These are phyloP conservation scores for Myiozetetes cayanensis DNA, from an alignment of 2,113 vertebrate genomes.

Conservation along the genomic window DNA sequence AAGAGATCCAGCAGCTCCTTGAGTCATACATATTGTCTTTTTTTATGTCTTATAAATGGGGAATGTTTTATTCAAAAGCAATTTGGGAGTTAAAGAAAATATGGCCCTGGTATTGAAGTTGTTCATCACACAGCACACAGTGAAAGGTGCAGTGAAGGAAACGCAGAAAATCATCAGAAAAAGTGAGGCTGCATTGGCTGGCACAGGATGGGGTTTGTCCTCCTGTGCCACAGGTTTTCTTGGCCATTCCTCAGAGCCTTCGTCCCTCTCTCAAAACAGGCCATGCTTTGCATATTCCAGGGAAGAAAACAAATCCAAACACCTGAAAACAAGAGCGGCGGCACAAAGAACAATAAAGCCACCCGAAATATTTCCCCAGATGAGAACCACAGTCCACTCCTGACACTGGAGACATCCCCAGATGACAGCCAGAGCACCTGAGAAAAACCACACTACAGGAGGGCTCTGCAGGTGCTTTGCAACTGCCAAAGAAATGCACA, in stretches of 20 bases:
- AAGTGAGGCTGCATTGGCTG: background rate
- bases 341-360: background rate
- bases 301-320: background rate
- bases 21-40: background rate
- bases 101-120: background rate
- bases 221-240: background rate
- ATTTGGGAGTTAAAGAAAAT: background rate
- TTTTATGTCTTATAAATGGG: background rate
- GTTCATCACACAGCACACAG: background rate
- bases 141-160: background rate
- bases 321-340: fast-evolving
- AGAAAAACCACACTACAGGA: background rate
- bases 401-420: background rate
- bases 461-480: fast-evolving
- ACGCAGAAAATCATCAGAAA: background rate
- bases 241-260: background rate
- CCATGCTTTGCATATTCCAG: background rate
- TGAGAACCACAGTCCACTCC: background rate
- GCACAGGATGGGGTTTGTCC: background rate
- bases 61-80: background rate
- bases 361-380: background rate
- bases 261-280: fast-evolving
- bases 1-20: background rate
- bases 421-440: background rate
- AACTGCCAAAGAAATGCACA: background rate